A percentile compares a stretch with the other conserved stretches of the same genome.
These are phyloP conservation scores for Protosalanx chinensis DNA, from an alignment of 2,797 vertebrate genomes.

Conservation along the genomic window DNA sequence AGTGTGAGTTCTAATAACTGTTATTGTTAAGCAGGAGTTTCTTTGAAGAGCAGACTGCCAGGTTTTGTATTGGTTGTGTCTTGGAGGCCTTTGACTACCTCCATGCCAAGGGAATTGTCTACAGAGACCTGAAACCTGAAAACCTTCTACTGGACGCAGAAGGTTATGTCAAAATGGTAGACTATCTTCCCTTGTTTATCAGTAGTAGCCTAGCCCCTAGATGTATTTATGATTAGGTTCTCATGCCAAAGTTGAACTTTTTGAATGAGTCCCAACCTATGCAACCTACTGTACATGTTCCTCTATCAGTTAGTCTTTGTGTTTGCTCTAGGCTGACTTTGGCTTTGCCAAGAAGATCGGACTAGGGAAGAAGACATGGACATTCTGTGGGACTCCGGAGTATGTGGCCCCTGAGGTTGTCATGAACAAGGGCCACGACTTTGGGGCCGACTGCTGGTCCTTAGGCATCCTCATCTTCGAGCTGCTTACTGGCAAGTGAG, in stretches of 20 bases:
- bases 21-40: constrained; percentile 57
- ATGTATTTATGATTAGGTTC: too few relatives aligned
- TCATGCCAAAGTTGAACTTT: too few relatives aligned
- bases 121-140: constrained; percentile 77
- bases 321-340: constrained; percentile 67
- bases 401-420: constrained; percentile 81
- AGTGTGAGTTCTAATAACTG: constrained; percentile 11
- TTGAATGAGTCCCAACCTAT: not conserved
- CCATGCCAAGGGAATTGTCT: constrained; percentile 69
- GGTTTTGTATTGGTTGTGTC: constrained; percentile 75
- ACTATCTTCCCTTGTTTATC: not conserved
- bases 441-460: constrained; percentile 80
- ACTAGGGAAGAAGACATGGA: constrained; percentile 77
- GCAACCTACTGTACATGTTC: not conserved
- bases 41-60: constrained; percentile 72
- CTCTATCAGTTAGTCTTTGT: not conserved
- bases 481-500: constrained; percentile 77
- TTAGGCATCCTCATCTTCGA: constrained; percentile 80
- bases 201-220: too few relatives aligned
- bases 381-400: constrained; percentile 80
- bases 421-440: constrained; percentile 80
- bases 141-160: constrained; percentile 72
- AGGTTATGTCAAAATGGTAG: constrained; percentile 77
- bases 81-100: constrained; percentile 77
- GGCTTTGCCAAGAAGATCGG: constrained; percentile 77